Conservation (phyloP, 2,888 invertebrate species). For the Choreutis nemorana region DNA sequence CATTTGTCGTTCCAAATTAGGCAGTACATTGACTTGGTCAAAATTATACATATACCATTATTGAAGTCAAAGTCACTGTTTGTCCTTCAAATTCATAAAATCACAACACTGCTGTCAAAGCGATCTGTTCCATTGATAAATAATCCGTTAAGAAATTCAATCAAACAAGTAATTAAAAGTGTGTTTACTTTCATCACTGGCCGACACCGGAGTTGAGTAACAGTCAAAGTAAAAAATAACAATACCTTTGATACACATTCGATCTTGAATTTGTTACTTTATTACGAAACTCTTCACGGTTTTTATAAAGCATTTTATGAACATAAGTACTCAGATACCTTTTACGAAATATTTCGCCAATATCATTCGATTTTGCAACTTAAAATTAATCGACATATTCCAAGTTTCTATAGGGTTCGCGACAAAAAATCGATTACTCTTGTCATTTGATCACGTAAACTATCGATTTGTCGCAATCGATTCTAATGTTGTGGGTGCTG, state of each 20-base stretch:
- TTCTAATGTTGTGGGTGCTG: conserved; percentile 50
- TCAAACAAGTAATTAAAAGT: conserved; percentile 8
- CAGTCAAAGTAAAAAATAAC: conserved; percentile 10
- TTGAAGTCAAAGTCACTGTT: too few relatives aligned
- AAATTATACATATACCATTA: too few relatives aligned
- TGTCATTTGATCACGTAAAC: conserved; percentile 50
- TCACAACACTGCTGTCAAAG: too few relatives aligned
- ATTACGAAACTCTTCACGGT: conserved; percentile 45
- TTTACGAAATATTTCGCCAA: conserved; percentile 50
- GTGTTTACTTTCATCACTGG: conserved; percentile 30
- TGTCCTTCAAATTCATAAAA: too few relatives aligned
- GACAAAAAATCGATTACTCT: conserved; percentile 44
- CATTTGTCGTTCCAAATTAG: neutral
- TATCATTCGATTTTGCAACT: conserved; percentile 57
- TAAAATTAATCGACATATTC: conserved; percentile 43
- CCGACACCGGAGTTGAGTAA: conserved; percentile 5
- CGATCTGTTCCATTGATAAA: too few relatives aligned
- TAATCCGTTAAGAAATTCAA: neutral
- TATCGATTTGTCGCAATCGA: conserved; percentile 56
- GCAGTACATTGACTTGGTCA: too few relatives aligned
- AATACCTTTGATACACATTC: conserved; percentile 18
- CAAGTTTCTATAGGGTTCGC: conserved; percentile 34
- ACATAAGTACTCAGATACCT: conserved; percentile 21
- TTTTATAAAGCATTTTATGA: conserved; percentile 26
- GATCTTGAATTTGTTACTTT: conserved; percentile 39